phyloP scores from a whole-genome alignment of 2,888 invertebrate genomes.

The Mimachlamys varia region DNA sequence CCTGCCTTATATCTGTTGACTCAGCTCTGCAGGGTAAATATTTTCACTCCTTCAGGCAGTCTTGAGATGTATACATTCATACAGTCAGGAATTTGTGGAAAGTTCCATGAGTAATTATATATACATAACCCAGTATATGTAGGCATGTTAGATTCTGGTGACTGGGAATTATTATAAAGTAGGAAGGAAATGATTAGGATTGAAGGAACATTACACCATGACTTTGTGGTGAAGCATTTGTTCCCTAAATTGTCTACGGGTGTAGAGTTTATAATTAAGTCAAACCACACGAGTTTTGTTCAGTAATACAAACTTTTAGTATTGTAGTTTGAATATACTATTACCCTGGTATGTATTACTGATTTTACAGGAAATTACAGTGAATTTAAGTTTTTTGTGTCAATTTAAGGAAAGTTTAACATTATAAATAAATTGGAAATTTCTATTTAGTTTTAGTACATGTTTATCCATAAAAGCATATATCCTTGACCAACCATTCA shows the following conservation, averaged over 20 bases:
- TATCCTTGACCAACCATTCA: too few relatives aligned
- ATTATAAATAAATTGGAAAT: too few relatives aligned
- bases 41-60: not conserved
- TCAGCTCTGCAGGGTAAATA: conserved; percentile 14
- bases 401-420: too few relatives aligned
- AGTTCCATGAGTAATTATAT: conserved; percentile 2
- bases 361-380: not conserved
- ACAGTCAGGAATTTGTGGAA: not conserved
- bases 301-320: not conserved
- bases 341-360: not conserved
- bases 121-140: not conserved
- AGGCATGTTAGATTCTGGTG: not conserved
- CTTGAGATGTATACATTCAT: not conserved
- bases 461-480: too few relatives aligned
- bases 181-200: conserved; percentile 12
- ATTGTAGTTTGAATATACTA: not conserved
- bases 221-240: not conserved
- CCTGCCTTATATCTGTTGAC: not conserved
- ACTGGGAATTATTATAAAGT: conserved; percentile 16
- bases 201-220: not conserved
- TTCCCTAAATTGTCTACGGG: not conserved
- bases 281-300: not conserved
- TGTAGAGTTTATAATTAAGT: not conserved
- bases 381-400: not conserved
- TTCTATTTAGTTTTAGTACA: too few relatives aligned